Base-by-base conservation (phyloP, 2,113 vertebrate species). In the Falcunculus frontatus region DNA sequence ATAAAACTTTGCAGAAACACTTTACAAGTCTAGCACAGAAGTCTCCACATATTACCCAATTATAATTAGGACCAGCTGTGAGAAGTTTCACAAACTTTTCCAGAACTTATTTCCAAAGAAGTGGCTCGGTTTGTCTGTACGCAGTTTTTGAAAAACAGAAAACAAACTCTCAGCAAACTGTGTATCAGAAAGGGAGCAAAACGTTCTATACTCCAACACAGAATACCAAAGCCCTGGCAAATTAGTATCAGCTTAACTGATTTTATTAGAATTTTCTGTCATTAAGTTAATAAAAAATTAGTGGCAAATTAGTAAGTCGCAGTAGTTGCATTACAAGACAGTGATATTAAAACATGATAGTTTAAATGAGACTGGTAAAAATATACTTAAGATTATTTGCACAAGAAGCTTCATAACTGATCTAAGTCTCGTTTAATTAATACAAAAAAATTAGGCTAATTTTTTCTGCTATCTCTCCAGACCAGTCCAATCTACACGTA, bases 261-360 rank as follows among this genome's bases (percentile, higher is more conserved):
- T 76, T 88, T 89, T 84, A 87, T 95, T 93, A 80, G 27, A 86
- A 81, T 52, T 53, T 67, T 29, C 32, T 70, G 53, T 60, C 49
- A 76, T 90, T 89, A 90, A 39, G 26, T 89, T 95, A 89, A 96
- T 84, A 85, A 94, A 86, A 91, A 94, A 81, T 77, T 85, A 93
- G 76, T 55, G 23, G 47, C 53, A 80, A 87, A 91, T 84, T 69
- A 91, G 32, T 52, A 84, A 30, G 29, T 88, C 85, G 82, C 29
- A 78, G 75, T 14, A 94, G 65, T 19, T 85, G 46, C 53, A 59
- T 81, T 91, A 85, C 26, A 67, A 70, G 89, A 84, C 44, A 93
- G 56, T 35, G 91, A 80, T 87, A 88, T 18, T 60, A 15, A 33
- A 93, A 35, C 39, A 49, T 32, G 55, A 83, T 79, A 33, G 26